A percentile compares a stretch with the other conserved stretches of the same genome.
These are phyloP conservation scores for Platycnemis pennipes DNA, from an alignment of 2,888 invertebrate genomes.

Conservation along the genomic window DNA sequence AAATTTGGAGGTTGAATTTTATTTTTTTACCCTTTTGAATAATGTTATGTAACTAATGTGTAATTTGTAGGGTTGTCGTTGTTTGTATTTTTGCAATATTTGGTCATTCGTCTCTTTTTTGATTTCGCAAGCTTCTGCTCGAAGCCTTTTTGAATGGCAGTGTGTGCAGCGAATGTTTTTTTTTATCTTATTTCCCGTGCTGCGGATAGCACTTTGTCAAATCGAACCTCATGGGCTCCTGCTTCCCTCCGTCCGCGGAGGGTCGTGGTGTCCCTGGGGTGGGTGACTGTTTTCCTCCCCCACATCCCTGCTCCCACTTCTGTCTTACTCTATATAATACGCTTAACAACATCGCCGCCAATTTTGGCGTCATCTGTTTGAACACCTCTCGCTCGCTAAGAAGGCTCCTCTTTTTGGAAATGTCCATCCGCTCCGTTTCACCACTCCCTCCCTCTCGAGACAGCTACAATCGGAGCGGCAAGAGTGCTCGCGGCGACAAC, in stretches of 20 bases:
- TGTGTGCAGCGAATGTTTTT: slow-evolving; percentile 42
- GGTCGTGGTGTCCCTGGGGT: not conserved
- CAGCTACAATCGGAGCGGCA: not conserved
- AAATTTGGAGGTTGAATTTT: slow-evolving; percentile 64
- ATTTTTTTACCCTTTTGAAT: slow-evolving; percentile 68
- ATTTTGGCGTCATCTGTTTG: not conserved
- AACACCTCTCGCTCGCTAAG: not conserved
- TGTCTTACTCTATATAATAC: slow-evolving; percentile 7
- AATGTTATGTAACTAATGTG: slow-evolving; percentile 64
- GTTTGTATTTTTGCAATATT: slow-evolving; percentile 45
- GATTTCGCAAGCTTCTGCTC: slow-evolving; percentile 34
- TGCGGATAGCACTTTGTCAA: slow-evolving; percentile 16
- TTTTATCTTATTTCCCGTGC: slow-evolving; percentile 37
- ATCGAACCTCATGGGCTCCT: not conserved
- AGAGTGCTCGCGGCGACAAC: not conserved
- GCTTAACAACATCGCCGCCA: slow-evolving; percentile 10
- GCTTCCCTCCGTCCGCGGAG: not conserved
- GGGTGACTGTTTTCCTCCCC: not conserved
- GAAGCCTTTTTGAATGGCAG: slow-evolving; percentile 29
- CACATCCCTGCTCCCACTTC: not conserved
- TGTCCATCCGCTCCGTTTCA: not conserved
- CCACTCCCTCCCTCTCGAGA: not conserved
- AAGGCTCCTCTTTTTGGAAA: not conserved
- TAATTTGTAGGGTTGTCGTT: slow-evolving; percentile 59
- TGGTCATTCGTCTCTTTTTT: slow-evolving; percentile 51